Evolutionary conservation across 1,140 invertebrate genomes (phyloP), one percentile per base, ranked within the genome.

Genomic region (Stegodyphus dumicola): DNA sequence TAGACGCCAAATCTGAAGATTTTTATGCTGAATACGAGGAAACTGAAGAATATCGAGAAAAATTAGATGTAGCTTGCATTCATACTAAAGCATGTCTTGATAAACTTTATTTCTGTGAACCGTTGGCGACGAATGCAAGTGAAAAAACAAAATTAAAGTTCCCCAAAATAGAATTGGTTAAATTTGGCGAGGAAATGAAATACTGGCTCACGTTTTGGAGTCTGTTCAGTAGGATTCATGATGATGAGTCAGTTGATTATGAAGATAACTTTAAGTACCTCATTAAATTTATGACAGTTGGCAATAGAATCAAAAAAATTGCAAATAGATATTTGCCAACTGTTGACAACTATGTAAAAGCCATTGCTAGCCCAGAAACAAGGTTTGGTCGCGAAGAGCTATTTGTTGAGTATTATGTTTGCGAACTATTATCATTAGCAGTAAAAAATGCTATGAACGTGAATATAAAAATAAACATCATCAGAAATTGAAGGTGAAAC

Each of bases 401-500:
- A n/a, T n/a, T 88, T 15, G 49, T 86, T 9, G 78, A 88, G 15
- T 48, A 84, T 15, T 86, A 86, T 69, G 77, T 88, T 6, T 5
- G 85, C 52, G 87, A 88, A 71, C 48, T 71, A 2, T 6, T 71
- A 11, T 1, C 9, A 49, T 71, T 71, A 6, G 69, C 49, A 13
- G 33, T 71, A 11, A 51, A 71, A 71, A 71, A 71, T 48, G 69
- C 6, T 67, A 17, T 67, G 17, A 67, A 18, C 1, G 6, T 67
- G n/a, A n/a, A 67, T 1, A 15, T 6, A 17, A 67, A n/a, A 17
- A 17, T 18, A 4, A 67, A 67, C n/a, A 67, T n/a, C n/a, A n/a
- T n/a, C n/a, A n/a, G n/a, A 89, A 75, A 88, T 90, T 5, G 67
- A 89, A 52, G 78, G 79, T n/a, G n/a, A n/a, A n/a, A n/a, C n/a